Evolutionary conservation across 2,113 vertebrate species (phyloP).

Genomic region (Tapirus terrestris): DNA sequence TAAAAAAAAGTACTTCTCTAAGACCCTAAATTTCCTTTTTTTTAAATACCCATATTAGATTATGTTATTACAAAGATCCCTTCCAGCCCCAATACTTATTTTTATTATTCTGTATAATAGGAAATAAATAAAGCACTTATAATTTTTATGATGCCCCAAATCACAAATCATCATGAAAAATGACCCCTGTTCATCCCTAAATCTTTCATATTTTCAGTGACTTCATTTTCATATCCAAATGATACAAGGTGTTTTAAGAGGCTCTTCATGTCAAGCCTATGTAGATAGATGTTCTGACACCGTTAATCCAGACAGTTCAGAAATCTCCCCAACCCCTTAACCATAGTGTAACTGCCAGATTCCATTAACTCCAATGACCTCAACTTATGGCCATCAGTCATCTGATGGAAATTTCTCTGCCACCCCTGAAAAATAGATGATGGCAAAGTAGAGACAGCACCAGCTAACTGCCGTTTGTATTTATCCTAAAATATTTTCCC

Average conservation of each 20-base stretch:
- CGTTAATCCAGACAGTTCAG: neutral
- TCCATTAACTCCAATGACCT: neutral
- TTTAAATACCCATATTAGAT: neutral
- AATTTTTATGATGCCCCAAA: neutral
- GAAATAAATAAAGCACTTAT: neutral
- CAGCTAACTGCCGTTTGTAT: neutral
- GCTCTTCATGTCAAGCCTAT: neutral
- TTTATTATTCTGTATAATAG: neutral
- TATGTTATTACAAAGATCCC: neutral
- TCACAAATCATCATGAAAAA: neutral
- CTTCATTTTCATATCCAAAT: conserved; percentile 17
- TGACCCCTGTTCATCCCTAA: neutral
- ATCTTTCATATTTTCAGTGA: neutral
- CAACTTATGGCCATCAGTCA: neutral
- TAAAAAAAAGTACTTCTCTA: neutral
- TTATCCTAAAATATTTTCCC: neutral
- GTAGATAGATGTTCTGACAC: neutral
- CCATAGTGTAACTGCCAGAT: too few relatives aligned
- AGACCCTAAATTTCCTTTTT: neutral
- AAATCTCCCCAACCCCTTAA: neutral
- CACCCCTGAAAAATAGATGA: neutral
- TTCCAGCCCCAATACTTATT: neutral
- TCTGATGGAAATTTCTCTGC: conserved; percentile 1
- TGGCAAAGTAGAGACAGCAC: neutral
- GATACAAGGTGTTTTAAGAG: neutral